Evolutionary conservation across 2,797 vertebrate species (phyloP).

Genomic region (Moxostoma hubbsi): DNA sequence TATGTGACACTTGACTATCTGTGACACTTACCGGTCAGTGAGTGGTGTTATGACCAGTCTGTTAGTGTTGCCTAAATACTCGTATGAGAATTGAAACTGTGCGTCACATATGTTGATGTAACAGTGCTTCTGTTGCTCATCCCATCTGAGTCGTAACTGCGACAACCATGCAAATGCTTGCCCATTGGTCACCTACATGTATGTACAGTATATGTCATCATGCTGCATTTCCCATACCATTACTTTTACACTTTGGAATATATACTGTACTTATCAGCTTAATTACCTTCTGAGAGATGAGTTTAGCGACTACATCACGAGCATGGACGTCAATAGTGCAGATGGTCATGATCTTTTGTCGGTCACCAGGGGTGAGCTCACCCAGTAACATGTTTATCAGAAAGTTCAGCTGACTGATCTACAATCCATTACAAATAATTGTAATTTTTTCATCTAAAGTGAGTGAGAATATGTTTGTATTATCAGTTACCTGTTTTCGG

Average conservation of each 20-base stretch:
- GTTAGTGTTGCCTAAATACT: constrained; percentile 84
- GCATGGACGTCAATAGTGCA: constrained; percentile 88
- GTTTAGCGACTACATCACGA: constrained; percentile 85
- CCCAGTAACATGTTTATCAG: constrained; percentile 93
- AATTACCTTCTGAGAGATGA: constrained; percentile 87
- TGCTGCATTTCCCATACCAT: background rate
- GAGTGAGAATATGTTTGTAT: background rate
- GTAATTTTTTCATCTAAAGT: background rate
- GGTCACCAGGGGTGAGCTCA: constrained; percentile 83
- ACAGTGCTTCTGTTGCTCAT: constrained; percentile 78
- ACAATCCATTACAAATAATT: constrained; percentile 58
- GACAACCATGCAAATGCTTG: constrained; percentile 84
- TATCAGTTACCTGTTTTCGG: constrained; percentile 71
- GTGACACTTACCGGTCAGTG: constrained; percentile 77
- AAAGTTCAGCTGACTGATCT: constrained; percentile 92
- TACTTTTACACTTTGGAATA: background rate
- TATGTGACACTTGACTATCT: background rate
- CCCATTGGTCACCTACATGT: constrained; percentile 75
- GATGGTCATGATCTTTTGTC: constrained; percentile 91
- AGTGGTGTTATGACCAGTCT: constrained; percentile 84
- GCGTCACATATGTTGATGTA: constrained; percentile 84
- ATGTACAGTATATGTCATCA: background rate
- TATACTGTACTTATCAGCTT: background rate
- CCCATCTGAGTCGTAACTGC: constrained; percentile 83
- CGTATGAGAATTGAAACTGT: constrained; percentile 85